phyloP scores from a whole-genome alignment of 2,113 vertebrate genomes.

The Hyla sarda region DNA sequence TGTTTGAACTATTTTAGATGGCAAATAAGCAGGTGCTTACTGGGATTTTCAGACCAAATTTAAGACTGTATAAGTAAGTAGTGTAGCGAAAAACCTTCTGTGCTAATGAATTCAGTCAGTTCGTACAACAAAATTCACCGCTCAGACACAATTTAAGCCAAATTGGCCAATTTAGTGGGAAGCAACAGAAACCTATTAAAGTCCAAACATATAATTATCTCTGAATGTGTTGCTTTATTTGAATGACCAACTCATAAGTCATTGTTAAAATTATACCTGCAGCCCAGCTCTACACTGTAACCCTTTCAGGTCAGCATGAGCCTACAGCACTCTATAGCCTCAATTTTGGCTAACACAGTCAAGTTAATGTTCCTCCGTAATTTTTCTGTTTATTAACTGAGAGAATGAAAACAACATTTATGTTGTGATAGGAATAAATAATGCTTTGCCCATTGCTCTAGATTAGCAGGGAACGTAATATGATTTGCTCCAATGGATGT shows the following conservation, averaged over 20 bases:
- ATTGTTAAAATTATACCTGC: constrained; percentile 35
- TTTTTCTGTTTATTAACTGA: constrained; percentile 45
- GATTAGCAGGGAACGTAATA: constrained; percentile 36
- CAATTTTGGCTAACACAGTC: background rate
- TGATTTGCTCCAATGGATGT: constrained; percentile 41
- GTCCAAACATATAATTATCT: constrained; percentile 54
- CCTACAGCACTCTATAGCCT: background rate
- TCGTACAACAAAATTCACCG: constrained; percentile 29
- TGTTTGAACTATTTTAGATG: background rate
- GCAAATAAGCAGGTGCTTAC: background rate
- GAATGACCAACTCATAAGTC: constrained; percentile 54
- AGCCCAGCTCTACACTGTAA: background rate
- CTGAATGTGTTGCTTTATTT: constrained; percentile 50
- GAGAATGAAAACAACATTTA: background rate
- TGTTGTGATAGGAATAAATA: constrained; percentile 44
- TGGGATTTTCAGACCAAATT: background rate
- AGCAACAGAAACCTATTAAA: constrained; percentile 54
- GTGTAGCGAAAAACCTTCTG: background rate
- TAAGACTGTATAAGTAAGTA: background rate
- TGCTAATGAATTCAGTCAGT: constrained; percentile 24
- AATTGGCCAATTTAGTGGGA: constrained; percentile 54
- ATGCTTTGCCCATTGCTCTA: constrained; percentile 7
- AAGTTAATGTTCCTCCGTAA: constrained; percentile 9
- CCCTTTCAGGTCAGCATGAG: background rate
- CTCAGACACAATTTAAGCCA: constrained; percentile 42